Percentiles rank a stretch among this genome's conserved stretches.
Evolutionary conservation across 2,797 vertebrate genomes (phyloP).

Genomic region (Pseudomugil tenellus): DNA sequence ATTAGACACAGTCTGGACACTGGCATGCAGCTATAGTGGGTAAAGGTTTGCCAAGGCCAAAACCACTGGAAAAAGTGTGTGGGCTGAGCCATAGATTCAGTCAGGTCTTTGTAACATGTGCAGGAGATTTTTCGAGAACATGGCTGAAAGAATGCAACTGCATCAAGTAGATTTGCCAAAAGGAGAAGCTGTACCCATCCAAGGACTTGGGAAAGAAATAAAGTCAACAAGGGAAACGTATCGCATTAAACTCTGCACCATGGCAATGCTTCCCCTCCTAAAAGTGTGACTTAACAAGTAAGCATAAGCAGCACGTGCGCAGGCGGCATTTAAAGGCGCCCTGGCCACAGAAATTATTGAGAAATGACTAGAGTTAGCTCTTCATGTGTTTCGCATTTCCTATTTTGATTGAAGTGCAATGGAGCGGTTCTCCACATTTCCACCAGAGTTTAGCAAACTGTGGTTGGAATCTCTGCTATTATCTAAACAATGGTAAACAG

Average conservation of each 20-base stretch:
- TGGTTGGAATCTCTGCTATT: conserved; percentile 61
- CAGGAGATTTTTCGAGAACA: conserved; percentile 67
- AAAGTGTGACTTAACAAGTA: conserved; percentile 29
- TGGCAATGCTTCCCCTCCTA: conserved; percentile 37
- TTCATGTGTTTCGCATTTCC: conserved; percentile 79
- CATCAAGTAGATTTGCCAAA: conserved; percentile 62
- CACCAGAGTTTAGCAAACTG: conserved; percentile 72
- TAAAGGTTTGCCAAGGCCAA: conserved; percentile 76
- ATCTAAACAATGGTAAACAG: conserved; percentile 66
- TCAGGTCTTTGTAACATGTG: conserved; percentile 74
- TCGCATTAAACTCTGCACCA: conserved; percentile 31
- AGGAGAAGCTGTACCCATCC: conserved; percentile 56
- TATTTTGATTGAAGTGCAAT: conserved; percentile 73
- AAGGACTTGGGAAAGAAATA: conserved; percentile 38
- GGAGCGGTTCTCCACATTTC: conserved; percentile 63
- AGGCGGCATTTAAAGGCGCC: conserved; percentile 12
- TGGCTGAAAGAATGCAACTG: conserved; percentile 70
- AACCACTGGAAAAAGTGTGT: conserved; percentile 81
- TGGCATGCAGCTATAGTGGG: conserved; percentile 62
- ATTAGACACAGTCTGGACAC: conserved; percentile 75
- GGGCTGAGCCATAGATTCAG: conserved; percentile 72
- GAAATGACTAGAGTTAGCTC: conserved; percentile 69
- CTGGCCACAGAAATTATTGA: conserved; percentile 55
- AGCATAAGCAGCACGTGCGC: conserved; percentile 6
- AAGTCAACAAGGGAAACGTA: conserved; percentile 60